Percentiles rank a stretch among this genome's conserved stretches.
phyloP scores from a whole-genome alignment of 2,888 invertebrate species.

The Zhengitettix transpicula region DNA sequence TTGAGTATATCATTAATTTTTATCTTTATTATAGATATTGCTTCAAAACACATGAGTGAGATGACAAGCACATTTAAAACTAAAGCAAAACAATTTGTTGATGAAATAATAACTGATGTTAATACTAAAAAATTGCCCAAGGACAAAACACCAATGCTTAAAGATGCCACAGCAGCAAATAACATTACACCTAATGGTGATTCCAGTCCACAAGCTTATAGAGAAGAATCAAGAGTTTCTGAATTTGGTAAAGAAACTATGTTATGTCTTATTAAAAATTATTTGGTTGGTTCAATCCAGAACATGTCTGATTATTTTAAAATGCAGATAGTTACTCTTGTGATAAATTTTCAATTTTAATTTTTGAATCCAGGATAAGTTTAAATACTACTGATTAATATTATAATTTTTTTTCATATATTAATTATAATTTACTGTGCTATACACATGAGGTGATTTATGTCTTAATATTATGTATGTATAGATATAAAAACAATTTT shows the following conservation, averaged over 20 bases:
- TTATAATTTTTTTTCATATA: background rate
- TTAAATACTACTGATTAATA: background rate
- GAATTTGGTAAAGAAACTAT: slow-evolving; percentile 44
- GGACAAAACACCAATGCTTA: slow-evolving; percentile 27
- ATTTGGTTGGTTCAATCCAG: too few relatives aligned
- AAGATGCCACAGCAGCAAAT: slow-evolving; percentile 26
- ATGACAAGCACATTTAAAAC: slow-evolving; percentile 50
- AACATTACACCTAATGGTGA: slow-evolving; percentile 25
- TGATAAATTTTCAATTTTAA: background rate
- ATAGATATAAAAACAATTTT: too few relatives aligned
- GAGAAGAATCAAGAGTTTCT: slow-evolving; percentile 50
- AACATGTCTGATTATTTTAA: too few relatives aligned
- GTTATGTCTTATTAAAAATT: too few relatives aligned
- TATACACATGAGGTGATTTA: too few relatives aligned
- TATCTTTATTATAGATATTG: slow-evolving; percentile 27
- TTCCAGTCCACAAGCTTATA: slow-evolving; percentile 46
- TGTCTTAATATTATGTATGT: too few relatives aligned
- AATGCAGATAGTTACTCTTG: too few relatives aligned
- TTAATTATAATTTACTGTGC: background rate
- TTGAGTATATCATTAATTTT: background rate
- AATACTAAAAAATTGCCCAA: slow-evolving; percentile 23
- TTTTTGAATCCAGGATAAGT: background rate
- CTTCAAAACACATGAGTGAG: slow-evolving; percentile 43
- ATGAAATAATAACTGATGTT: slow-evolving; percentile 45
- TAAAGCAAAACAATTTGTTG: slow-evolving; percentile 49